Conservation (phyloP, 1,140 invertebrate species). For the Helicorthomorpha holstii region DNA sequence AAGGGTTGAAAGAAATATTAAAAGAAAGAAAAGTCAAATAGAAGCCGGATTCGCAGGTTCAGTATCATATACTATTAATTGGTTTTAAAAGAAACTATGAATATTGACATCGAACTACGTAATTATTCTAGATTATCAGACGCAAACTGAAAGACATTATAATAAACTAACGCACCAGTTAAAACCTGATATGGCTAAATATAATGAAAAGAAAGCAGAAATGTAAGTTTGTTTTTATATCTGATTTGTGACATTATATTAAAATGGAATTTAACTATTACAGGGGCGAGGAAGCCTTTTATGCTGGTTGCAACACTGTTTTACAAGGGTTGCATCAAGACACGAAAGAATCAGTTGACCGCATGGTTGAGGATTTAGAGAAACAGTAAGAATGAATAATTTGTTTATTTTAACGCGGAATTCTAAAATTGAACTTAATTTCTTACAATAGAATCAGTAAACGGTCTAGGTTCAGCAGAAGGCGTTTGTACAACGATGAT, state of each 20-base stretch:
- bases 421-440: too few species aligned
- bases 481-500: conserved; percentile 92
- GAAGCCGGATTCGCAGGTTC: conserved; percentile 73
- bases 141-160: conserved; percentile 48
- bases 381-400: conserved; percentile 69
- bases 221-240: too few species aligned
- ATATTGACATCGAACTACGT: not conserved
- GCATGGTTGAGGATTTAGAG: conserved; percentile 86
- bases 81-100: too few species aligned
- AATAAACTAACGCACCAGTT: conserved; percentile 71
- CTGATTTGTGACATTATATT: too few species aligned
- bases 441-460: conserved; percentile 54
- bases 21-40: conserved; percentile 84
- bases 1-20: conserved; percentile 59
- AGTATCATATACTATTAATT: too few species aligned
- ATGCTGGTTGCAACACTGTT: conserved; percentile 75
- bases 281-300: conserved; percentile 78
- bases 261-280: too few species aligned
- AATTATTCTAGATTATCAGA: conserved; percentile 5
- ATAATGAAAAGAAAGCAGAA: conserved; percentile 69
- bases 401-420: too few species aligned
- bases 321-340: conserved; percentile 80
- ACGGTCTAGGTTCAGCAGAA: conserved; percentile 80
- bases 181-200: conserved; percentile 73
- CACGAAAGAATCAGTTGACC: conserved; percentile 70